Conservation (phyloP, 2,888 invertebrate species). For the Volucella zonaria region DNA sequence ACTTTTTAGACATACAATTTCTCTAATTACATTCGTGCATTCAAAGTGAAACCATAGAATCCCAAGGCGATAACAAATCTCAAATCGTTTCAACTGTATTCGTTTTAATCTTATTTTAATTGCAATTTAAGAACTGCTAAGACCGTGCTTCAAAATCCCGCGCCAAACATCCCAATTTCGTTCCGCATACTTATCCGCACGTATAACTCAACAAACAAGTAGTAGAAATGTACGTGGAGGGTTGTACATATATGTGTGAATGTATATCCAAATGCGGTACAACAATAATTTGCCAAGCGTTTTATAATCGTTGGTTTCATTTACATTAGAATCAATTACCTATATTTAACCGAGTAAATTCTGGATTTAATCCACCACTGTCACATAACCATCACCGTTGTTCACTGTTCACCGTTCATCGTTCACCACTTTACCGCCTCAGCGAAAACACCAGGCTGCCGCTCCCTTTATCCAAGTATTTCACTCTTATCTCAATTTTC, state of each 20-base stretch:
- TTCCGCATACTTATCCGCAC: conserved; percentile 8
- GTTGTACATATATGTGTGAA: no score
- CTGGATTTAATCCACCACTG: conserved; percentile 12
- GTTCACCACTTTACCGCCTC: neutral
- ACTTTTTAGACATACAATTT: no score
- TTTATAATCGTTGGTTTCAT: conserved; percentile 56
- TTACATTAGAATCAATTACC: conserved; percentile 63
- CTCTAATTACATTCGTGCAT: no score
- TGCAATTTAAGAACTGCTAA: conserved; percentile 34
- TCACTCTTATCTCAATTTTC: conserved; percentile 67
- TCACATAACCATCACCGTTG: conserved; percentile 6
- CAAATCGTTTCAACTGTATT: conserved; percentile 6
- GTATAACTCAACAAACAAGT: no score
- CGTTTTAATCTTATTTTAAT: conserved; percentile 25
- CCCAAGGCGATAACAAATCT: neutral
- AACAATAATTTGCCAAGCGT: conserved; percentile 59
- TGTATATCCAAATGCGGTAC: no score
- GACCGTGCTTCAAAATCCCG: conserved; percentile 21
- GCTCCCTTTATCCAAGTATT: conserved; percentile 16
- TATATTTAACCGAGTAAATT: conserved; percentile 46
- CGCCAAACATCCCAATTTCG: conserved; percentile 2
- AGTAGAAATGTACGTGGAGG: no score
- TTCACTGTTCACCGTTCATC: neutral
- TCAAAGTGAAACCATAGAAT: neutral
- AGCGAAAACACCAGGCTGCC: neutral